These are phyloP conservation scores for Ditylenchus dipsaci DNA, from an alignment of 1,140 invertebrate species.

Conservation along the genomic window DNA sequence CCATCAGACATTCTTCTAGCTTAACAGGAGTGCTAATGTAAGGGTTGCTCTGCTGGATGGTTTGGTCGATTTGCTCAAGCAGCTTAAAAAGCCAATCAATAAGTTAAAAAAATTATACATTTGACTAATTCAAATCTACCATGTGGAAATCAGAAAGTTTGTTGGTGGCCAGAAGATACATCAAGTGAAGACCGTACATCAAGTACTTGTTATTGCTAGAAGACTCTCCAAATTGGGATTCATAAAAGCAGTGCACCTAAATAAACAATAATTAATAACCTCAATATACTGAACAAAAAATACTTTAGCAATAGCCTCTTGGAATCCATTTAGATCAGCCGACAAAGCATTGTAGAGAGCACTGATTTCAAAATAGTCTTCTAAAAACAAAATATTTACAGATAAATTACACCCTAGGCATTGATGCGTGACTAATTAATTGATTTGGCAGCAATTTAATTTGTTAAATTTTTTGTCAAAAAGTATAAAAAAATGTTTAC, in stretches of 20 bases:
- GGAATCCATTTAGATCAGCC: background rate
- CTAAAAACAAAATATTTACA: constrained; percentile 29
- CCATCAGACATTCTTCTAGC: constrained; percentile 97
- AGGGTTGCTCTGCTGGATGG: constrained; percentile 78
- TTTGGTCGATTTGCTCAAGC: constrained; percentile 83
- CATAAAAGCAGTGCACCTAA: constrained; percentile 46
- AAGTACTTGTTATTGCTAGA: constrained; percentile 79
- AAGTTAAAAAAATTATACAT: constrained; percentile 12
- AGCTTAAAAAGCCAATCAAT: constrained; percentile 63
- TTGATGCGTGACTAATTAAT: no score
- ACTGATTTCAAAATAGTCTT: constrained; percentile 47
- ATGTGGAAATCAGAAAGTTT: constrained; percentile 97
- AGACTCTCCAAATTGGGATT: constrained; percentile 62
- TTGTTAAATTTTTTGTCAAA: no score
- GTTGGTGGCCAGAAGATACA: constrained; percentile 92
- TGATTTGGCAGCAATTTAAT: no score
- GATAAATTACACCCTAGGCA: no score
- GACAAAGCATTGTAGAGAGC: constrained; percentile 28
- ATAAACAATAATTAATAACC: no score
- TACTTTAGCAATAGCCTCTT: background rate
- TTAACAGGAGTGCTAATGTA: constrained; percentile 91
- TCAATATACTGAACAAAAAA: no score
- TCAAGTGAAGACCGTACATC: constrained; percentile 84
- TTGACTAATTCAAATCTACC: constrained; percentile 54
- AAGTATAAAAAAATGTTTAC: constrained; percentile 21